Evolutionary conservation across 2,888 invertebrate genomes (phyloP).

Genomic region (Eremobia ochroleuca): DNA sequence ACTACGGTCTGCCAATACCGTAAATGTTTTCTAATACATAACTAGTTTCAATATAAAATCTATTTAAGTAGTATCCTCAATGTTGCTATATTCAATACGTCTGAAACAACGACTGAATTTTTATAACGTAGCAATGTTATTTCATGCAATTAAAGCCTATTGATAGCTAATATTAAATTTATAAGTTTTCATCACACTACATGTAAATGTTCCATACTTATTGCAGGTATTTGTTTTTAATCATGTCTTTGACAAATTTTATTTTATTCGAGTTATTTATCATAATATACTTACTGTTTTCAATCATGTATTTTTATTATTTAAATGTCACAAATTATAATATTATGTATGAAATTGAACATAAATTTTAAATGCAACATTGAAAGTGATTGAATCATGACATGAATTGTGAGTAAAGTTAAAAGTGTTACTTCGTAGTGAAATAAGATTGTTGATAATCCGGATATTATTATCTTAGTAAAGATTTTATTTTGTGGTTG

Average conservation of each 20-base stretch:
- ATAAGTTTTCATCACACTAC: conserved; percentile 64
- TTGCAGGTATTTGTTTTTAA: conserved; percentile 62
- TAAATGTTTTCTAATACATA: conserved; percentile 61
- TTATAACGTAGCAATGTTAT: conserved; percentile 59
- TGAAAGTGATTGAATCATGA: conserved; percentile 78
- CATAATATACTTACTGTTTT: conserved; percentile 69
- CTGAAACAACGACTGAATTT: conserved; percentile 62
- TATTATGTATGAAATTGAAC: conserved; percentile 68
- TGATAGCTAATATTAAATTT: conserved; percentile 57
- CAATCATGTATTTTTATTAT: conserved; percentile 78
- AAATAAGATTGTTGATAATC: conserved; percentile 73
- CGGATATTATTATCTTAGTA: conserved; percentile 73
- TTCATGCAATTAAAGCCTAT: conserved; percentile 39
- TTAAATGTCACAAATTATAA: conserved; percentile 78
- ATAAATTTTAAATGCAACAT: conserved; percentile 68
- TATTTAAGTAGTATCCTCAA: conserved; percentile 59
- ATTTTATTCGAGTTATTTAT: conserved; percentile 73
- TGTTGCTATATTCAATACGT: conserved; percentile 61
- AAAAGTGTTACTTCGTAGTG: conserved; percentile 70
- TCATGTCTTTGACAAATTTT: conserved; percentile 68
- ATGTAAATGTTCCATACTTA: conserved; percentile 56
- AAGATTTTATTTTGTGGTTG: conserved; percentile 82
- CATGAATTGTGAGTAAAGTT: conserved; percentile 77
- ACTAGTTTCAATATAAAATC: conserved; percentile 60
- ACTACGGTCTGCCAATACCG: conserved; percentile 47